phyloP scores from a whole-genome alignment of 2,113 vertebrate species.

The Mustelus asterias region DNA sequence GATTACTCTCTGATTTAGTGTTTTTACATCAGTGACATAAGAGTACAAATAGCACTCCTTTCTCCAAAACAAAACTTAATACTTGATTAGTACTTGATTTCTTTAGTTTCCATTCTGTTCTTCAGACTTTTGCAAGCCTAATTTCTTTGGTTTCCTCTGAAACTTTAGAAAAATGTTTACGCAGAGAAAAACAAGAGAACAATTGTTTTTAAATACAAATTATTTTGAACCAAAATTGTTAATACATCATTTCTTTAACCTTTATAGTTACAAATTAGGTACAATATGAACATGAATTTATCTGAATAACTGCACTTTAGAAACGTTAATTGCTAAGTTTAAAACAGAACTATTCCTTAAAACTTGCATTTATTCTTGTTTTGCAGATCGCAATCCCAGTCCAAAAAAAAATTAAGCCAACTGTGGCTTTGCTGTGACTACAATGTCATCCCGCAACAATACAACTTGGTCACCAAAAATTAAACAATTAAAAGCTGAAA shows the following conservation, averaged over 20 bases:
- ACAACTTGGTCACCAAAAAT: constrained; percentile 52
- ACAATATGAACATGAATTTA: not conserved
- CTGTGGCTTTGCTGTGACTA: not conserved
- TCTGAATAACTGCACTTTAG: not conserved
- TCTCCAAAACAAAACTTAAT: not conserved
- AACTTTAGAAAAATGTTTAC: not conserved
- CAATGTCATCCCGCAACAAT: not conserved
- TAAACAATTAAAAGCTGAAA: not conserved
- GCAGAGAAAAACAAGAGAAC: not conserved
- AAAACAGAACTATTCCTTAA: not conserved
- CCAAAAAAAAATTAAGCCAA: not conserved
- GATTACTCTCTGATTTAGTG: not conserved
- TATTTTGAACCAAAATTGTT: not conserved
- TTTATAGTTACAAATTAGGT: not conserved
- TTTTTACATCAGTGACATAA: not conserved
- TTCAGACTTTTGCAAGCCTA: not conserved
- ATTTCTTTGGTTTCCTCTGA: not conserved
- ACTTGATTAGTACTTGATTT: not conserved
- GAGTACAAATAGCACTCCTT: not conserved
- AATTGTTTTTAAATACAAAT: not conserved
- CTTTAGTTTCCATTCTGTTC: not conserved
- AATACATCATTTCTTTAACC: not conserved
- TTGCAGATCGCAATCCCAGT: not conserved
- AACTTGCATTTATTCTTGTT: not conserved
- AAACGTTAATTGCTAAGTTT: not conserved